Conservation (phyloP, 2,797 vertebrate species). For the Cyclura pinguis region DNA sequence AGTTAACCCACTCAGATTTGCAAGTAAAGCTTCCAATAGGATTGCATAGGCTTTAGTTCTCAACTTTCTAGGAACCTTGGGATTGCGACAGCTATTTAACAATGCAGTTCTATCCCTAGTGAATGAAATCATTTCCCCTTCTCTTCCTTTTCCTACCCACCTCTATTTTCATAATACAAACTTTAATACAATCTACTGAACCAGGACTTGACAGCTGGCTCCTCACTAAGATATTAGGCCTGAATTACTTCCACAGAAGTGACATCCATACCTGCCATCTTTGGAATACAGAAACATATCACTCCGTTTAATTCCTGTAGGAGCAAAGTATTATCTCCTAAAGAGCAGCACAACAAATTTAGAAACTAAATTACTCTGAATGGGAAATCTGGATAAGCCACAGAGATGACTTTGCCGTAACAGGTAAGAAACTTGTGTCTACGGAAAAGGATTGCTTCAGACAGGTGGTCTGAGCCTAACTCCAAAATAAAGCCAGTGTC, state of each 20-base stretch:
- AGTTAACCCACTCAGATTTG: background rate
- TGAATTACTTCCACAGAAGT: background rate
- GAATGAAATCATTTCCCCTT: conserved; percentile 7
- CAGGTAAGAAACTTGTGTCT: background rate
- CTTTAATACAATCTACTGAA: conserved; percentile 10
- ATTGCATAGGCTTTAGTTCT: background rate
- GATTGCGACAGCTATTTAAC: conserved; percentile 20
- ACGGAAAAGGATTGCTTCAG: background rate
- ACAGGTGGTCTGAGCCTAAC: background rate
- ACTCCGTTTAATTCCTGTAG: background rate
- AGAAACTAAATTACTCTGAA: background rate
- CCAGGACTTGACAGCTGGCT: conserved; percentile 20
- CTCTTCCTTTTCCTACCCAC: background rate
- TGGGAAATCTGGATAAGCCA: conserved; percentile 5
- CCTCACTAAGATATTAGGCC: background rate
- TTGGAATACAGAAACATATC: background rate
- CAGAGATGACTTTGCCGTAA: background rate
- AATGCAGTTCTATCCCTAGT: background rate
- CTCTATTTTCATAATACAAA: conserved; percentile 10
- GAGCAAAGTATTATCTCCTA: background rate
- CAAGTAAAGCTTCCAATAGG: background rate
- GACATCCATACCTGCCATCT: background rate
- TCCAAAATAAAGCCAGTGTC: background rate
- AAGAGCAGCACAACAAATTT: background rate
- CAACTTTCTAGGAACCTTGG: background rate